Conservation (phyloP, 2,113 vertebrate genomes). For the Dascyllus trimaculatus region DNA sequence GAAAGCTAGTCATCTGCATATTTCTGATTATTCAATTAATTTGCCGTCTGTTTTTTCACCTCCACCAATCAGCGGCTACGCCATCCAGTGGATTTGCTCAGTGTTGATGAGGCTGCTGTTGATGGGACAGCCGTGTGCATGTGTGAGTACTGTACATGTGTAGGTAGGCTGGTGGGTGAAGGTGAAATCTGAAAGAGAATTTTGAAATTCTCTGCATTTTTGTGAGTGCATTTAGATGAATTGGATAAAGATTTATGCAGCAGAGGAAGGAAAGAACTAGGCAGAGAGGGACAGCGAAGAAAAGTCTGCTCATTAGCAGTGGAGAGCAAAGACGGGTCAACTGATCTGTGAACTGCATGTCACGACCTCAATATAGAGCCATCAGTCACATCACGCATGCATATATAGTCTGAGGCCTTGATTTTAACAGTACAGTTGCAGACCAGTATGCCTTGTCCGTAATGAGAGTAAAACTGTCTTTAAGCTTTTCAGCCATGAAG, state of each 20-base stretch:
- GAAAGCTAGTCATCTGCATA: conserved; percentile 80
- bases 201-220: neutral
- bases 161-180: neutral
- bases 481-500: neutral
- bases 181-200: neutral
- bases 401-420: neutral
- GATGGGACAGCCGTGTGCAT: neutral
- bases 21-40: conserved; percentile 81
- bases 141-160: neutral
- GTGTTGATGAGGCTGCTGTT: conserved; percentile 3
- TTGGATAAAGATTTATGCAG: neutral
- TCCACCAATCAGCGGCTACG: conserved; percentile 44
- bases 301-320: conserved; percentile 63
- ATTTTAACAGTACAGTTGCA: neutral
- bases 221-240: neutral
- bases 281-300: neutral
- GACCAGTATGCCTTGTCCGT: neutral
- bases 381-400: conserved; percentile 48
- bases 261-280: conserved; percentile 3
- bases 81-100: conserved; percentile 2
- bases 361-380: conserved; percentile 58
- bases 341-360: conserved; percentile 66
- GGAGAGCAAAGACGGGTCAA: conserved; percentile 57
- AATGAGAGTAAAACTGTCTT: neutral
- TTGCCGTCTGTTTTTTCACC: conserved; percentile 49